Conservation (phyloP, 1,140 invertebrate species). For the Lepidurus packardi region DNA sequence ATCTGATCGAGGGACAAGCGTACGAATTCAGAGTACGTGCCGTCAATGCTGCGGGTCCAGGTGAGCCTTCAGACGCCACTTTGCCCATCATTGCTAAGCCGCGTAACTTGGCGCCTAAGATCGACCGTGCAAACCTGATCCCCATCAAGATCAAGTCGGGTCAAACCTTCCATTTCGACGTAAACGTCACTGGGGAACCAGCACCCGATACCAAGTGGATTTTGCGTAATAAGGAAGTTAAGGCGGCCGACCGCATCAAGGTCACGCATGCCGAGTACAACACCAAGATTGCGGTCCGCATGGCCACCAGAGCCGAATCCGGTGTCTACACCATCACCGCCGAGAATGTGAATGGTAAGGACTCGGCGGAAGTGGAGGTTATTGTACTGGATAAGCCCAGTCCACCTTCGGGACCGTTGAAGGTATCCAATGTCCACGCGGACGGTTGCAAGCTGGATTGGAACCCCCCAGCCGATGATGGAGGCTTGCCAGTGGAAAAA, state of each 20-base stretch:
- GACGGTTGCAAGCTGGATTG: conserved; percentile 78
- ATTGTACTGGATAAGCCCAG: conserved; percentile 82
- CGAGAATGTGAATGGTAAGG: conserved; percentile 87
- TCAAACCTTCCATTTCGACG: conserved; percentile 71
- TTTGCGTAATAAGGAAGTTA: conserved; percentile 65
- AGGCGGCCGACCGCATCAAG: conserved; percentile 61
- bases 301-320: conserved; percentile 78
- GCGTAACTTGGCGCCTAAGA: conserved; percentile 74
- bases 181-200: conserved; percentile 78
- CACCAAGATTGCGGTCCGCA: conserved; percentile 77
- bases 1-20: conserved; percentile 81
- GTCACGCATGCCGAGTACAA: conserved; percentile 80
- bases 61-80: conserved; percentile 81
- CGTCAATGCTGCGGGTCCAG: conserved; percentile 87
- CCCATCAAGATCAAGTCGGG: conserved; percentile 82
- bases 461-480: conserved; percentile 86
- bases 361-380: conserved; percentile 84
- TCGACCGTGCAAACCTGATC: conserved; percentile 79
- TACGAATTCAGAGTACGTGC: conserved; percentile 88
- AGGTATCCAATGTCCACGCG: conserved; percentile 76
- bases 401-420: conserved; percentile 84
- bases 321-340: conserved; percentile 87
- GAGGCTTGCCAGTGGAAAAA: conserved; percentile 79
- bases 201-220: conserved; percentile 85
- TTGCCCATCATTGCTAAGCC: conserved; percentile 85